phyloP scores from a whole-genome alignment of 92 coral and sea anemone species.

The Ricordea florida region DNA sequence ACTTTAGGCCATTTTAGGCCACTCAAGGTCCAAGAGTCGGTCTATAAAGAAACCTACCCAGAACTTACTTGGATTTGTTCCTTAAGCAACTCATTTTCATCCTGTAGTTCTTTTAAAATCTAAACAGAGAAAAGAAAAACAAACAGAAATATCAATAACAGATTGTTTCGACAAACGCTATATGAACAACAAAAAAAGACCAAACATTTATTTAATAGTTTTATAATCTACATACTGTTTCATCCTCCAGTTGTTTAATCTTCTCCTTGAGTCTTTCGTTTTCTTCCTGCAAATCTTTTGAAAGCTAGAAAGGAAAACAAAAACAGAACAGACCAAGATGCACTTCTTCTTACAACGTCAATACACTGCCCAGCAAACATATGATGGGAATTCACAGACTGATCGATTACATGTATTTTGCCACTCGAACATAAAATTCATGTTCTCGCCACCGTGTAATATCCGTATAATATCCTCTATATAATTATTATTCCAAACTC shows the following conservation, averaged over 20 bases:
- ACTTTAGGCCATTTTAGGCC: too few relatives aligned
- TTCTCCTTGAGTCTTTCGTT: constrained; percentile 10
- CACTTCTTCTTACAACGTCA: not conserved
- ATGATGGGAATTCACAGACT: too few relatives aligned
- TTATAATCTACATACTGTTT: not conserved
- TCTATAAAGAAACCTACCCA: too few relatives aligned
- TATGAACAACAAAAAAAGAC: not conserved
- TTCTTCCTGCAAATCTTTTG: not conserved
- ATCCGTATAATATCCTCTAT: too few relatives aligned
- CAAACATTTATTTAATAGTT: too few relatives aligned
- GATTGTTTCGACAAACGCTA: not conserved
- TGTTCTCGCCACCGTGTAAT: too few relatives aligned
- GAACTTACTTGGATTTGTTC: constrained; percentile 19
- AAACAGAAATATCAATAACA: not conserved
- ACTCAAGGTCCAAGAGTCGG: too few relatives aligned
- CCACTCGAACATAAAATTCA: too few relatives aligned
- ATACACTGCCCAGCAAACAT: not conserved
- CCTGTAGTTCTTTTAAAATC: constrained; percentile 32
- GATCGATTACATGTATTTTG: too few relatives aligned
- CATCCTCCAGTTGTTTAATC: constrained; percentile 7
- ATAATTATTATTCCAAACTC: too few relatives aligned
- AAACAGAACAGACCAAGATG: not conserved
- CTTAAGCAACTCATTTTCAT: constrained; percentile 59
- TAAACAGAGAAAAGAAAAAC: not conserved
- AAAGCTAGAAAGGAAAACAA: not conserved